Evolutionary conservation across 1,140 invertebrate genomes (phyloP).

Genomic region (Ceratoteleas bidentatus): DNA sequence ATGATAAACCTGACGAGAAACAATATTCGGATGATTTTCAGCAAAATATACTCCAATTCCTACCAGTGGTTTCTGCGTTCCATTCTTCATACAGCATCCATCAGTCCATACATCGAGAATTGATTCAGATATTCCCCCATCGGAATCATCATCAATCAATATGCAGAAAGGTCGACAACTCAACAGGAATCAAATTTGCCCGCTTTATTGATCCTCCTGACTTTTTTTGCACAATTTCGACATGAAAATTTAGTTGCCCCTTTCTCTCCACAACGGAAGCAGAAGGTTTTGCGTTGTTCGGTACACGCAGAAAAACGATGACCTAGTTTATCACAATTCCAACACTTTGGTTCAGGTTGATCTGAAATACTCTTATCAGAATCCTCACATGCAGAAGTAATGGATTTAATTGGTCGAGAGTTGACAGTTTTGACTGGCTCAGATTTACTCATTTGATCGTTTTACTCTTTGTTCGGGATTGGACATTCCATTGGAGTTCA

Average conservation of each 20-base stretch:
- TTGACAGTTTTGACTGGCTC: too few relatives aligned
- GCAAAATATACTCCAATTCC: too few relatives aligned
- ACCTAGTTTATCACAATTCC: not conserved
- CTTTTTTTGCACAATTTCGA: not conserved
- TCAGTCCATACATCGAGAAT: not conserved
- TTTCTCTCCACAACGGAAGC: not conserved
- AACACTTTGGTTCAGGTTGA: too few relatives aligned
- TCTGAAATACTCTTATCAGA: too few relatives aligned
- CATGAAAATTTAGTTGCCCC: not conserved
- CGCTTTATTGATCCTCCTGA: not conserved
- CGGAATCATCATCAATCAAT: too few relatives aligned
- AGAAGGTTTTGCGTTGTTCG: not conserved
- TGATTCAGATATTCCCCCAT: too few relatives aligned
- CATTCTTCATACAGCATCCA: not conserved
- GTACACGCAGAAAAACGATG: not conserved
- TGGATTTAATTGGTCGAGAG: too few relatives aligned
- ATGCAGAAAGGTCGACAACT: not conserved
- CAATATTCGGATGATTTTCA: not conserved
- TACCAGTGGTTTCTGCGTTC: not conserved
- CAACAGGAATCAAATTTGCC: not conserved
- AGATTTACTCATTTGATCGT: too few relatives aligned
- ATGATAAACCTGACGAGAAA: not conserved
- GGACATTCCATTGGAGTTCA: too few relatives aligned
- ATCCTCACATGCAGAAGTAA: too few relatives aligned
- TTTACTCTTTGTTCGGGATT: too few relatives aligned